phyloP scores from a whole-genome alignment of 2,797 vertebrate species.

The Okamejei kenojei region DNA sequence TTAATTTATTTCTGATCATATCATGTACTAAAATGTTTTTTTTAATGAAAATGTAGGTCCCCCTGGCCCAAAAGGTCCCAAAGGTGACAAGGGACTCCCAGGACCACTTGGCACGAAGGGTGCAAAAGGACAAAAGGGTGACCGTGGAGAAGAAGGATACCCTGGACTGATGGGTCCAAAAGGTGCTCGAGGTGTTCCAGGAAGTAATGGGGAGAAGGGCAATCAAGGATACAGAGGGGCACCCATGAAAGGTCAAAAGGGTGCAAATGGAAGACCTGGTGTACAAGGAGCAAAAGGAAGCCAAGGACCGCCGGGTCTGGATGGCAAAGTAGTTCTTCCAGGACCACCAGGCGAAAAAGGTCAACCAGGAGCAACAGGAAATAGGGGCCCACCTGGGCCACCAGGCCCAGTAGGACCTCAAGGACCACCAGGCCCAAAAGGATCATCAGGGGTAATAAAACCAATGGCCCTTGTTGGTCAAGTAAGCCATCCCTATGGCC shows the following conservation, averaged over 20 bases:
- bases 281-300: conserved; percentile 77
- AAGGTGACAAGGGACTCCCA: conserved; percentile 81
- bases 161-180: conserved; percentile 75
- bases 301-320: conserved; percentile 72
- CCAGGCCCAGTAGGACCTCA: conserved; percentile 71
- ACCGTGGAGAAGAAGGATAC: conserved; percentile 72
- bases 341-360: conserved; percentile 79
- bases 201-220: conserved; percentile 78
- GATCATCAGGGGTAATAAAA: conserved; percentile 60
- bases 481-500: conserved; percentile 50
- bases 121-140: conserved; percentile 83
- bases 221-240: conserved; percentile 74
- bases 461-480: conserved; percentile 53
- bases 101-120: conserved; percentile 72
- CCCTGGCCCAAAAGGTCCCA: conserved; percentile 82
- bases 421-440: conserved; percentile 74
- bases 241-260: conserved; percentile 78
- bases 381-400: conserved; percentile 58
- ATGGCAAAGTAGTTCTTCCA: conserved; percentile 60
- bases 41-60: conserved; percentile 62
- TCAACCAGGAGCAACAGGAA: conserved; percentile 72
- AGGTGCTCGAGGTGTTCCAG: conserved; percentile 67
- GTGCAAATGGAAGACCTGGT: conserved; percentile 83
- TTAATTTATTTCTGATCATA: background rate
- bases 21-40: background rate